Conservation (phyloP, 2,888 invertebrate genomes). For the Terebella lapidaria region DNA sequence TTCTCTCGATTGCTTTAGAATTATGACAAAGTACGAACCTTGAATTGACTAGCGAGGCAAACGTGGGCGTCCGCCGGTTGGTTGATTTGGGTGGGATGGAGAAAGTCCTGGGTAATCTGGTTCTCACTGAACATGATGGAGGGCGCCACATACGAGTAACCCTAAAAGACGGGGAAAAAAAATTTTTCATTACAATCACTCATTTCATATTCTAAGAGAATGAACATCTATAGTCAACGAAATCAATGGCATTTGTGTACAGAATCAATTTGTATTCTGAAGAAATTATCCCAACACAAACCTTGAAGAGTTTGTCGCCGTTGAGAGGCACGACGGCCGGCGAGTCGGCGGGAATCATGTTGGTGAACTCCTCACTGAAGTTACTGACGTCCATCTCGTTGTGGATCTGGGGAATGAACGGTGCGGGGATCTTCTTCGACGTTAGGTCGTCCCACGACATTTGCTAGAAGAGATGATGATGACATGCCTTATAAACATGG, state of each 20-base stretch:
- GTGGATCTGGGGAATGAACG: slow-evolving; percentile 81
- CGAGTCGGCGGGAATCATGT: slow-evolving; percentile 84
- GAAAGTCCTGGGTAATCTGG: slow-evolving; percentile 53
- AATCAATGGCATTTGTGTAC: no score
- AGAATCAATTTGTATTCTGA: neutral
- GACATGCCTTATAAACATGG: no score
- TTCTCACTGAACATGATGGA: slow-evolving; percentile 70
- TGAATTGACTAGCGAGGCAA: slow-evolving; percentile 40
- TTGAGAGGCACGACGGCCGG: slow-evolving; percentile 75
- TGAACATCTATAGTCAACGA: no score
- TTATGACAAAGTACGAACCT: slow-evolving; percentile 29
- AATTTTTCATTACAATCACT: neutral
- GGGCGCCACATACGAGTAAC: slow-evolving; percentile 93
- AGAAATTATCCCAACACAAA: slow-evolving; percentile 34
- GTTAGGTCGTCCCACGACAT: slow-evolving; percentile 77
- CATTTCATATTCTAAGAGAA: no score
- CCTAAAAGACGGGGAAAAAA: slow-evolving; percentile 57
- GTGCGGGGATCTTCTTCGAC: slow-evolving; percentile 73
- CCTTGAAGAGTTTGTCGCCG: slow-evolving; percentile 79
- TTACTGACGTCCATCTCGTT: slow-evolving; percentile 89
- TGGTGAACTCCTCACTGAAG: slow-evolving; percentile 94
- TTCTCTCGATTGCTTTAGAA: no score
- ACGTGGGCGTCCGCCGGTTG: slow-evolving; percentile 40
- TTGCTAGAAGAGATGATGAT: slow-evolving; percentile 49
- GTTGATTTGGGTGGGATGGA: slow-evolving; percentile 30